phyloP scores from a whole-genome alignment of 2,113 vertebrate genomes.

The Beaufortia kweichowensis region DNA sequence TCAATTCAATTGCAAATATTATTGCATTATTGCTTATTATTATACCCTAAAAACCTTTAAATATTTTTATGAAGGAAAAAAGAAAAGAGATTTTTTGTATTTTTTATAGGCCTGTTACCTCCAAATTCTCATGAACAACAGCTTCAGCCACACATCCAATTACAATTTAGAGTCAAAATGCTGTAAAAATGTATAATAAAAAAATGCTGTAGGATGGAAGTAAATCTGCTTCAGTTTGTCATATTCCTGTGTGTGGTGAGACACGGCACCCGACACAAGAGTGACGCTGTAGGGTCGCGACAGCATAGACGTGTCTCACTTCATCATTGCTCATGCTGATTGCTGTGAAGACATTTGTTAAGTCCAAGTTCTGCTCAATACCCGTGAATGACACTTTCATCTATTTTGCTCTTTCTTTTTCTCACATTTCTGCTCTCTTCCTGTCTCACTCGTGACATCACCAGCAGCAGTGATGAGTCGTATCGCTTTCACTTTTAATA shows the following conservation, averaged over 20 bases:
- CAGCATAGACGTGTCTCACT: background rate
- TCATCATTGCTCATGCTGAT: background rate
- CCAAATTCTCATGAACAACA: too few species aligned
- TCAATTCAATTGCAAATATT: too few species aligned
- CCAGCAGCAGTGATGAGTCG: background rate
- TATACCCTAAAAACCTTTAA: too few species aligned
- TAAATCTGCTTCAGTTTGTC: background rate
- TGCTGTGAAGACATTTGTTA: slow-evolving; percentile 16
- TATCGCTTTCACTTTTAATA: background rate
- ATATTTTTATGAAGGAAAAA: too few species aligned
- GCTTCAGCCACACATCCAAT: too few species aligned
- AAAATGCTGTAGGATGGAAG: too few species aligned
- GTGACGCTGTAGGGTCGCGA: background rate
- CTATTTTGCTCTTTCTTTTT: slow-evolving; percentile 25
- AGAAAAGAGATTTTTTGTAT: too few species aligned
- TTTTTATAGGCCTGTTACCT: too few species aligned
- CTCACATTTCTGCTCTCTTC: background rate
- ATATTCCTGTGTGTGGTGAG: background rate
- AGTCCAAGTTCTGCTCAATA: slow-evolving; percentile 7
- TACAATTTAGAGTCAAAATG: too few species aligned
- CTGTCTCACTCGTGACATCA: background rate
- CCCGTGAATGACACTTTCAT: background rate
- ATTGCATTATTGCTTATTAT: too few species aligned
- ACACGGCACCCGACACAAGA: too few species aligned
- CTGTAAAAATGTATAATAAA: too few species aligned